Percentiles rank a stretch among this genome's conserved stretches.
Evolutionary conservation across 2,797 vertebrate genomes (phyloP).

Genomic region (Gephyroberyx darwinii): DNA sequence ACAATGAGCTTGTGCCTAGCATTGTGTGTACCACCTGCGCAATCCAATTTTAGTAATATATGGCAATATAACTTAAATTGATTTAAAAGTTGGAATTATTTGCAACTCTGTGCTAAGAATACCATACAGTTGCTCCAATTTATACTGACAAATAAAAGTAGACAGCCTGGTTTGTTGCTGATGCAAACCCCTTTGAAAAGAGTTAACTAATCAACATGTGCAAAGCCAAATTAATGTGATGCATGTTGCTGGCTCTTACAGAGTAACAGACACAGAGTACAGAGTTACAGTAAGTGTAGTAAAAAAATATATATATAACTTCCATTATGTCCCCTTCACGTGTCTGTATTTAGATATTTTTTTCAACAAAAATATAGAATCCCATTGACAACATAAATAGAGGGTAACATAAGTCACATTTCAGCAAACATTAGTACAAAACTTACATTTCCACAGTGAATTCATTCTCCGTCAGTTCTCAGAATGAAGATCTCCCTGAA

Average conservation of each 20-base stretch:
- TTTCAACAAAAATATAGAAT: constrained; percentile 1
- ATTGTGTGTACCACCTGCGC: constrained; percentile 57
- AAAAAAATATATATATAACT: too few relatives aligned
- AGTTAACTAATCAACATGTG: constrained; percentile 35
- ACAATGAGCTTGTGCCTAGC: constrained; percentile 41
- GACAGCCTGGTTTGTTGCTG: background rate
- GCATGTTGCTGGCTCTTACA: constrained; percentile 14
- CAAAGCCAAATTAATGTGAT: constrained; percentile 14
- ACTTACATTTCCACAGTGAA: constrained; percentile 21
- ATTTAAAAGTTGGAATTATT: constrained; percentile 61
- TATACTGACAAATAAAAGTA: constrained; percentile 40
- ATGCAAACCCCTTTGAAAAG: constrained; percentile 36
- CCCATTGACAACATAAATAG: background rate
- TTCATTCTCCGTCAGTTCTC: background rate
- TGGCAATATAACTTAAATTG: constrained; percentile 49
- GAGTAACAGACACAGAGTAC: too few relatives aligned
- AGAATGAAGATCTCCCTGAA: constrained; percentile 15
- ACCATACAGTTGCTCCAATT: constrained; percentile 65
- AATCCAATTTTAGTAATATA: constrained; percentile 61
- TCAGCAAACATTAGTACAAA: constrained; percentile 12
- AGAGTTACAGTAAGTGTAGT: too few relatives aligned
- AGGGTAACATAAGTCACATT: background rate
- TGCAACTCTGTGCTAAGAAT: constrained; percentile 45
- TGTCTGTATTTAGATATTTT: background rate
- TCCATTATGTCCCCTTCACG: too few relatives aligned